phyloP scores from a whole-genome alignment of 1,140 invertebrate genomes.

The Galleria mellonella region DNA sequence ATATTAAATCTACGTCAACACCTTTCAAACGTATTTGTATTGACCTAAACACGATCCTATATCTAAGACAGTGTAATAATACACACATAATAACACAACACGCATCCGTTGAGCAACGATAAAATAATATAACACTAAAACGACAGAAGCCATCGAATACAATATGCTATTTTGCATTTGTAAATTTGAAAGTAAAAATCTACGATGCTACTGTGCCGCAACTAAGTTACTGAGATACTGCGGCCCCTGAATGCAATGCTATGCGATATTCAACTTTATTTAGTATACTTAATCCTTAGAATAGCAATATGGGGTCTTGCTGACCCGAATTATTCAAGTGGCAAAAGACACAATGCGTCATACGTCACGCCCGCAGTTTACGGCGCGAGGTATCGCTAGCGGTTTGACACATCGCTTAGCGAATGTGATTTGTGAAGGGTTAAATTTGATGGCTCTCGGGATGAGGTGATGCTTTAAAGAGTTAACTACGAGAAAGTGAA shows the following conservation, averaged over 20 bases:
- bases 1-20: too few relatives aligned
- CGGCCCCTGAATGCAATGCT: background rate
- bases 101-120: conserved; percentile 16
- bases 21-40: too few relatives aligned
- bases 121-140: conserved; percentile 39
- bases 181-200: conserved; percentile 49
- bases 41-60: too few relatives aligned
- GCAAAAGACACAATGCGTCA: conserved; percentile 40
- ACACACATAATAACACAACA: too few relatives aligned
- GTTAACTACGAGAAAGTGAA: conserved; percentile 2
- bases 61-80: too few relatives aligned
- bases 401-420: conserved; percentile 34
- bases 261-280: conserved; percentile 1
- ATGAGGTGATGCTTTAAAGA: conserved; percentile 4
- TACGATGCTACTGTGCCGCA: conserved; percentile 44
- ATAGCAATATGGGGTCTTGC: conserved; percentile 1
- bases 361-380: conserved; percentile 35
- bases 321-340: conserved; percentile 4
- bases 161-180: conserved; percentile 51
- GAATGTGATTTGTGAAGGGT: conserved; percentile 37
- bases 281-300: background rate
- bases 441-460: conserved; percentile 1
- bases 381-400: conserved; percentile 35
- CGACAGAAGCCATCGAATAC: conserved; percentile 27
- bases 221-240: conserved; percentile 19